These are phyloP conservation scores for Entomobrya proxima DNA, from an alignment of 2,888 invertebrate species.

Conservation along the genomic window DNA sequence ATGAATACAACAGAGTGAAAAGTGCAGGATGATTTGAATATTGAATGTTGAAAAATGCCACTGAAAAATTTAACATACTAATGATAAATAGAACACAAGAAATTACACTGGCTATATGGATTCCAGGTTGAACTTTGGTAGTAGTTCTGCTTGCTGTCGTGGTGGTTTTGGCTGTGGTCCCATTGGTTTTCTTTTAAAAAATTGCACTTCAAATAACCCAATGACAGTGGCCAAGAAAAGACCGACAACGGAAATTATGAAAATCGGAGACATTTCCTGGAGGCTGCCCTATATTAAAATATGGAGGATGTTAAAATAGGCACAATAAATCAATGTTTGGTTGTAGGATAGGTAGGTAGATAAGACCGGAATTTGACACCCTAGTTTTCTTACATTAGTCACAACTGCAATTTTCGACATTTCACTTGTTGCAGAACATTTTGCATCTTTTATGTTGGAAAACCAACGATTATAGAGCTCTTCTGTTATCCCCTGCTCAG, in stretches of 20 bases:
- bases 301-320: too few relatives aligned
- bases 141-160: slow-evolving; percentile 35
- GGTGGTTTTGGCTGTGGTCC: slow-evolving; percentile 34
- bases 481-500: slow-evolving; percentile 45
- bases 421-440: not conserved
- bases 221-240: slow-evolving; percentile 25
- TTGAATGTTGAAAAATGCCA: not conserved
- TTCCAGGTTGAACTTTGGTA: slow-evolving; percentile 48
- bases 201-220: slow-evolving; percentile 26
- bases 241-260: slow-evolving; percentile 33
- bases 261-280: slow-evolving; percentile 37
- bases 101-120: slow-evolving; percentile 14
- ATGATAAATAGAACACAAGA: too few relatives aligned
- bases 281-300: slow-evolving; percentile 23
- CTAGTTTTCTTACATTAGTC: not conserved
- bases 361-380: not conserved
- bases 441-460: not conserved
- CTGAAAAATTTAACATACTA: too few relatives aligned
- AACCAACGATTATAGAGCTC: slow-evolving; percentile 31
- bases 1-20: not conserved
- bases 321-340: too few relatives aligned
- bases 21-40: not conserved
- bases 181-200: not conserved
- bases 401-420: not conserved
- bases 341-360: too few relatives aligned